Conservation (phyloP, 2,113 vertebrate species). For the Macrotis lagotis region DNA sequence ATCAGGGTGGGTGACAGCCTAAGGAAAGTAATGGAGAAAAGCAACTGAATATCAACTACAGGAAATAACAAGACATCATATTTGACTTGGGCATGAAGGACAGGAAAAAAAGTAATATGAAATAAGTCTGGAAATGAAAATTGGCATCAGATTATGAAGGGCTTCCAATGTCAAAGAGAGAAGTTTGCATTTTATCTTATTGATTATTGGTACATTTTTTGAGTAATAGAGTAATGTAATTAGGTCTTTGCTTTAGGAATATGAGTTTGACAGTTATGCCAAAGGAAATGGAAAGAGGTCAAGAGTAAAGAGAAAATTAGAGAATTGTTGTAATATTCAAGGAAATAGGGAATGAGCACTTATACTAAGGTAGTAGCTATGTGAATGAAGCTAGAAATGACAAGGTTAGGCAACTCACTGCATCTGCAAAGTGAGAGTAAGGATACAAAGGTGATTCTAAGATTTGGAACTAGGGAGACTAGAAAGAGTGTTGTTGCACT, state of each 20-base stretch:
- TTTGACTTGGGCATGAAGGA: not conserved
- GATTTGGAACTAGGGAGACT: not conserved
- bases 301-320: not conserved
- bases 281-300: not conserved
- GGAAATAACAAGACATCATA: not conserved
- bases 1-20: not conserved
- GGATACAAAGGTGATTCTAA: not conserved
- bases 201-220: not conserved
- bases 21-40: not conserved
- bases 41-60: not conserved
- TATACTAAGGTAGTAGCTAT: not conserved
- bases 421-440: not conserved
- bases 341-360: not conserved
- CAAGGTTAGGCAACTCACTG: not conserved
- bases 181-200: not conserved
- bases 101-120: not conserved
- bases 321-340: not conserved
- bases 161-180: not conserved
- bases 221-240: not conserved
- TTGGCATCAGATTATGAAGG: not conserved
- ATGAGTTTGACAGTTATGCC: not conserved
- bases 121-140: not conserved
- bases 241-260: not conserved
- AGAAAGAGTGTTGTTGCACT: not conserved
- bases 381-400: not conserved